Percentiles rank a stretch among this genome's conserved stretches.
Conservation (phyloP, 2,113 vertebrate species). For the Amphiprion percula region DNA sequence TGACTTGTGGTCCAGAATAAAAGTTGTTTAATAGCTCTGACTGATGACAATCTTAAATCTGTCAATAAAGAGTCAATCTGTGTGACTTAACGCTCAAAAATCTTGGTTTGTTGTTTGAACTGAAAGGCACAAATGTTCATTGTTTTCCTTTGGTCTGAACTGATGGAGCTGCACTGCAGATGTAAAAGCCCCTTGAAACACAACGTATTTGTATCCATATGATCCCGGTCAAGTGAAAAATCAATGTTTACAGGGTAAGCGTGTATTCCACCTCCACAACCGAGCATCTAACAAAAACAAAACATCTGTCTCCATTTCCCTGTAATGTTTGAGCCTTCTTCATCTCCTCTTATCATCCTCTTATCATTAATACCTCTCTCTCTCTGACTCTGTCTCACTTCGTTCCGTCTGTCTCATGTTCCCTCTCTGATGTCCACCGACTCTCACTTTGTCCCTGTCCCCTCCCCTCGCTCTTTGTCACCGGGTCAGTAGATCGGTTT, state of each 20-base stretch:
- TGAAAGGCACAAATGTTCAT: background rate
- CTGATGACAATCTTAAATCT: background rate
- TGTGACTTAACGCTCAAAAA: background rate
- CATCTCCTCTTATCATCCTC: constrained; percentile 25
- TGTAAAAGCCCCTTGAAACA: constrained; percentile 18
- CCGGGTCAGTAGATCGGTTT: constrained; percentile 77
- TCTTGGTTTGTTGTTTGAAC: constrained; percentile 8
- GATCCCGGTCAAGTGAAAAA: constrained; percentile 59
- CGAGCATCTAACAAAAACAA: constrained; percentile 40
- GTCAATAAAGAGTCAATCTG: background rate
- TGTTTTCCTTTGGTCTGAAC: background rate
- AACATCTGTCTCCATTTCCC: constrained; percentile 41
- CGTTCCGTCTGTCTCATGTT: constrained; percentile 51
- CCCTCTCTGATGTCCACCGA: constrained; percentile 58
- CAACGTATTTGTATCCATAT: constrained; percentile 29
- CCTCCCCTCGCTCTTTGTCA: constrained; percentile 52
- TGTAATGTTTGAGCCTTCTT: constrained; percentile 27
- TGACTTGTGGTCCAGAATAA: background rate
- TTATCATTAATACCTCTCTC: constrained; percentile 18
- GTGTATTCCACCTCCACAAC: constrained; percentile 52
- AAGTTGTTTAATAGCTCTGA: constrained; percentile 1
- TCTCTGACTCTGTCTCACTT: constrained; percentile 18
- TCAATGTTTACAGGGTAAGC: constrained; percentile 66
- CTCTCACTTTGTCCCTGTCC: constrained; percentile 27
- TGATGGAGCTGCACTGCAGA: background rate